These are phyloP conservation scores for Sapajus apella DNA, from an alignment of 2,113 vertebrate species.

Conservation along the genomic window DNA sequence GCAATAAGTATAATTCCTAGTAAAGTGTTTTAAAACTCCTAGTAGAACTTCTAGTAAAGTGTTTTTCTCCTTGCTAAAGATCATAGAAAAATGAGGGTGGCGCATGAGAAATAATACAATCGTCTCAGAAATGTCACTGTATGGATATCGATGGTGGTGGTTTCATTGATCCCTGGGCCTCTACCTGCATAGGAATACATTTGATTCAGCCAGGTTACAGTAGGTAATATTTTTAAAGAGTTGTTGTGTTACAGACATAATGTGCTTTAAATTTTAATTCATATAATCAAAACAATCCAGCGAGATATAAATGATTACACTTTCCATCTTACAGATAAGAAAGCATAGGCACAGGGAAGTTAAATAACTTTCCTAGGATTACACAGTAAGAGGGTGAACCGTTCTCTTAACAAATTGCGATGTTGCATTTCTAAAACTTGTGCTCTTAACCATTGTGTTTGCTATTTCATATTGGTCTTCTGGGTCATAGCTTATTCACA, in stretches of 20 bases:
- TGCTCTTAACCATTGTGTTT: neutral
- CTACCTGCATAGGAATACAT: neutral
- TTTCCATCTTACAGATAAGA: neutral
- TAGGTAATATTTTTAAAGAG: slow-evolving; percentile 13
- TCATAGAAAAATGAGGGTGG: neutral
- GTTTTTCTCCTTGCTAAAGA: neutral
- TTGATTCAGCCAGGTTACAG: neutral
- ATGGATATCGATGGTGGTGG: neutral
- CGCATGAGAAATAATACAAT: neutral
- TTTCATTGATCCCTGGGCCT: neutral
- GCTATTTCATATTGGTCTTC: neutral
- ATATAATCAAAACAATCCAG: neutral
- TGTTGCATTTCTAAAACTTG: neutral
- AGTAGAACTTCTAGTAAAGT: neutral
- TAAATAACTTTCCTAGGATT: neutral
- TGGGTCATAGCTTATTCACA: neutral
- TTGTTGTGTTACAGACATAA: neutral
- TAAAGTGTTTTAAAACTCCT: neutral
- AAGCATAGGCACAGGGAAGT: neutral
- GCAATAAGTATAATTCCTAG: neutral
- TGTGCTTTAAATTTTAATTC: slow-evolving; percentile 3
- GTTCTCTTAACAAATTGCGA: neutral
- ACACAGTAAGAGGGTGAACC: neutral
- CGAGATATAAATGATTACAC: neutral
- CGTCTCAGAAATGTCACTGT: neutral